Percentiles rank a stretch among this genome's conserved stretches.
Conservation (phyloP, 2,888 invertebrate genomes). For the Caprella mutica region DNA sequence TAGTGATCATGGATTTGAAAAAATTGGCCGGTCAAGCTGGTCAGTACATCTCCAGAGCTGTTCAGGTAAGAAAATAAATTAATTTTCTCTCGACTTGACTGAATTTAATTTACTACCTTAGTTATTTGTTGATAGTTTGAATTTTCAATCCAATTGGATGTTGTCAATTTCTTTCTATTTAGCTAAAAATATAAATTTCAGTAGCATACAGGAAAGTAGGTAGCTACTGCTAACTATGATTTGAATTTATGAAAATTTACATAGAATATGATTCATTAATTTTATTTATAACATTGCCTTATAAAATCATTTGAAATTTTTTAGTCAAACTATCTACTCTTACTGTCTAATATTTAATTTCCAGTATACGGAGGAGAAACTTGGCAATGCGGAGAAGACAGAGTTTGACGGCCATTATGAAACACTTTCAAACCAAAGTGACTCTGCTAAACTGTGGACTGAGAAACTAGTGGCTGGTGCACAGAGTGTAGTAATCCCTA, state of each 20-base stretch:
- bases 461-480: constrained; percentile 66
- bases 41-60: constrained; percentile 65
- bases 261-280: too few relatives aligned
- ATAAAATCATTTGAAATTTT: too few relatives aligned
- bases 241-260: too few relatives aligned
- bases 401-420: constrained; percentile 84
- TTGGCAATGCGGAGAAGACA: constrained; percentile 81
- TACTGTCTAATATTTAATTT: too few relatives aligned
- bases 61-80: constrained; percentile 55
- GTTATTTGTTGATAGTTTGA: neutral
- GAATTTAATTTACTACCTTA: neutral
- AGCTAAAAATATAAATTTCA: too few relatives aligned
- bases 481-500: constrained; percentile 75
- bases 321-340: too few relatives aligned
- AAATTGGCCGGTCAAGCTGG: constrained; percentile 55
- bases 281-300: too few relatives aligned
- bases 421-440: constrained; percentile 68
- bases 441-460: constrained; percentile 73
- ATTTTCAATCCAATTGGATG: too few relatives aligned
- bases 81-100: neutral
- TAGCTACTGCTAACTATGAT: too few relatives aligned
- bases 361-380: constrained; percentile 80
- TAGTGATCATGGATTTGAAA: constrained; percentile 34
- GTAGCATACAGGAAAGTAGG: too few relatives aligned
- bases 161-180: too few relatives aligned